Conservation (phyloP, 2,888 invertebrate genomes). For the Melieria omissa region DNA sequence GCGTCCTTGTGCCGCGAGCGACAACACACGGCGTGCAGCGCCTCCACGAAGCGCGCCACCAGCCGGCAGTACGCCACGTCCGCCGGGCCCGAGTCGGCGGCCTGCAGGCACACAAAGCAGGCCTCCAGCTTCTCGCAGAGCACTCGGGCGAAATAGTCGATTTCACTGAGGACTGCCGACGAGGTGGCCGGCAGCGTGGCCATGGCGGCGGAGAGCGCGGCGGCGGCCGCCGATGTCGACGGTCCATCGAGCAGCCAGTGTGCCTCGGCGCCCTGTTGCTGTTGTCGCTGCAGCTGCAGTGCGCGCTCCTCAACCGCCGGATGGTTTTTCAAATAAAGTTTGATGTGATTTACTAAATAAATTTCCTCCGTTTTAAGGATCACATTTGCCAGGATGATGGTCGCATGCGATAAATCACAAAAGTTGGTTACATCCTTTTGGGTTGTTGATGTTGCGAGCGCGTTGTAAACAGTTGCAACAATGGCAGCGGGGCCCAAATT, state of each 20-base stretch:
- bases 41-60: constrained; percentile 60
- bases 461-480: too few species aligned
- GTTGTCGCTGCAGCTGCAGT: constrained; percentile 43
- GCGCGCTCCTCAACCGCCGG: constrained; percentile 51
- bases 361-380: constrained; percentile 67
- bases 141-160: constrained; percentile 66
- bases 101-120: constrained; percentile 52
- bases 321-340: constrained; percentile 67
- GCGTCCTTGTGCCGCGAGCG: constrained; percentile 59
- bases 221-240: constrained; percentile 57
- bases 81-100: constrained; percentile 9
- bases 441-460: too few species aligned
- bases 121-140: constrained; percentile 62
- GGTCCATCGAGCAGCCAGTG: constrained; percentile 51
- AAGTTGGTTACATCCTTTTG: constrained; percentile 61
- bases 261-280: constrained; percentile 25
- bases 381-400: constrained; percentile 65
- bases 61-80: constrained; percentile 57
- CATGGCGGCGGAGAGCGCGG: constrained; percentile 40
- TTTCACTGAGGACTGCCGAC: constrained; percentile 56
- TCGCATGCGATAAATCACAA: constrained; percentile 65
- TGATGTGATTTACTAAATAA: constrained; percentile 67
- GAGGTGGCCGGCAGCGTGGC: constrained; percentile 9
- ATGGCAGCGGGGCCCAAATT: too few species aligned
- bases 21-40: constrained; percentile 60